Evolutionary conservation across 37 sponge, comb jelly and placozoan species (phyloP).

Genomic region (Theonella swinhoei): DNA sequence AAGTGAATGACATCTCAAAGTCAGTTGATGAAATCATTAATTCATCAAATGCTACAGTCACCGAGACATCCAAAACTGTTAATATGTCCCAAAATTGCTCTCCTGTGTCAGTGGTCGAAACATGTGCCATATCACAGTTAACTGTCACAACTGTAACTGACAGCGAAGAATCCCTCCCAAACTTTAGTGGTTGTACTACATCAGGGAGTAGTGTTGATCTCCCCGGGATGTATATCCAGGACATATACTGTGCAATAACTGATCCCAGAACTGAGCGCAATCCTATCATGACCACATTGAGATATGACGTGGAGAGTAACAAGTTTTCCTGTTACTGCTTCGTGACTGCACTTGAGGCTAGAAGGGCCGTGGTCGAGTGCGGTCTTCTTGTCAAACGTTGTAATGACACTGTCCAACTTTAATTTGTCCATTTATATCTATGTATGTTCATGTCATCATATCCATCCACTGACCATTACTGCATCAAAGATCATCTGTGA

Average conservation of each 20-base stretch:
- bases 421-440: neutral
- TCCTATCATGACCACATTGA: neutral
- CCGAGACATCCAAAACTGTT: neutral
- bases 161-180: neutral
- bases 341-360: neutral
- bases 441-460: too few species aligned
- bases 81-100: neutral
- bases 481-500: too few species aligned
- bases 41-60: too few species aligned
- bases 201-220: neutral
- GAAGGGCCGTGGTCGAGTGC: neutral
- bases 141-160: neutral
- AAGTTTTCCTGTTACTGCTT: neutral
- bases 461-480: too few species aligned
- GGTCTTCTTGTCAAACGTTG: neutral
- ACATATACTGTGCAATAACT: conserved; percentile 9
- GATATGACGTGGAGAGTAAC: neutral
- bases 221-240: neutral
- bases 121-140: neutral
- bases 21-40: neutral
- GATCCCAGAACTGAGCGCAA: neutral
- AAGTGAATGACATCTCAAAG: neutral
- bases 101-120: neutral
- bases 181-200: neutral
- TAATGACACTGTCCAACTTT: neutral